Evolutionary conservation across 2,888 invertebrate species (phyloP).

Genomic region (Melieria picta): DNA sequence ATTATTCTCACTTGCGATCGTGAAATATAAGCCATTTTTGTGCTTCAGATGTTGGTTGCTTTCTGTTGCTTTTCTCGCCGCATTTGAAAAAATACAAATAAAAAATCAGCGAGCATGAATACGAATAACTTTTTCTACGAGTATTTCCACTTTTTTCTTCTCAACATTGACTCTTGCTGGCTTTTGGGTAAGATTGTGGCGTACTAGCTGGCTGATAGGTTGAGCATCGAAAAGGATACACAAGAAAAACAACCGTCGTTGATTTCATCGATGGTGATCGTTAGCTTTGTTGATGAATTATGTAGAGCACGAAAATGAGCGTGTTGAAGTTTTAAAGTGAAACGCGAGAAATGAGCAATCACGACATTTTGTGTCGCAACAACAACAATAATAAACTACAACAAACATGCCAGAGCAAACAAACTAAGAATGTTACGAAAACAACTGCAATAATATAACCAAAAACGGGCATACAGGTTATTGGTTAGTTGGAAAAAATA

Average conservation of each 20-base stretch:
- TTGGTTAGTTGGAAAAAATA: no score
- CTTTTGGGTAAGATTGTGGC: neutral
- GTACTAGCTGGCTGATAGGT: neutral
- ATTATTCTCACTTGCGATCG: constrained; percentile 19
- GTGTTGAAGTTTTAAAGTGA: constrained; percentile 42
- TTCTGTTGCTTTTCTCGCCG: neutral
- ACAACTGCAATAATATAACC: neutral
- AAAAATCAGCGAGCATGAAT: neutral
- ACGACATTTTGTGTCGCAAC: constrained; percentile 30
- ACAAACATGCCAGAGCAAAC: neutral
- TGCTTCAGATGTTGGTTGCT: neutral
- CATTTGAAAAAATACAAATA: neutral
- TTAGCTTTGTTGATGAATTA: constrained; percentile 58
- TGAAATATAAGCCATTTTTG: constrained; percentile 10
- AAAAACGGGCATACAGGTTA: no score
- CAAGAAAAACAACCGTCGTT: constrained; percentile 30
- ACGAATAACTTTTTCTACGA: neutral
- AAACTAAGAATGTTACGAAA: neutral
- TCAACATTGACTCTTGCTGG: neutral
- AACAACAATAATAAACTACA: neutral
- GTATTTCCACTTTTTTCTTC: neutral
- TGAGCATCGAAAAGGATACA: neutral
- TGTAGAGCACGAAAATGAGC: constrained; percentile 63
- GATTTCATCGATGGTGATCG: constrained; percentile 43
- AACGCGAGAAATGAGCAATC: constrained; percentile 28